Evolutionary conservation across 2,888 invertebrate species (phyloP).

Genomic region (Choristoneura rosaceana): DNA sequence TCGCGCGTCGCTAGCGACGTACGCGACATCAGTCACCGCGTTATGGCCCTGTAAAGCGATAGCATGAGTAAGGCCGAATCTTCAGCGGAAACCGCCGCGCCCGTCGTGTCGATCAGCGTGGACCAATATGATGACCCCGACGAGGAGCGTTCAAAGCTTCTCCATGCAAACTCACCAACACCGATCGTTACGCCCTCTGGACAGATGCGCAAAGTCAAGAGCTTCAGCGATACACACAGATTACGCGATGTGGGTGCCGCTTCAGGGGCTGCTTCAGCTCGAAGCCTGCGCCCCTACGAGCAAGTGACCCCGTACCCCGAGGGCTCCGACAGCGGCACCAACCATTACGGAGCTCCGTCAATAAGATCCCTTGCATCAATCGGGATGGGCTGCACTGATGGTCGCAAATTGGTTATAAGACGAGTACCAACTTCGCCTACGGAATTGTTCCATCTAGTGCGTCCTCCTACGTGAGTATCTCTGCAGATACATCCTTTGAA

Average conservation of each 20-base stretch:
- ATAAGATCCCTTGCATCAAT: constrained; percentile 93
- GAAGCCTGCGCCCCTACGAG: constrained; percentile 80
- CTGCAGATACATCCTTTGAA: constrained; percentile 70
- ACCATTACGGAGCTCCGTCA: constrained; percentile 89
- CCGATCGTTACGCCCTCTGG: constrained; percentile 78
- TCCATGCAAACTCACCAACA: constrained; percentile 65
- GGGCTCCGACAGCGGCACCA: constrained; percentile 87
- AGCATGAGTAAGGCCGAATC: constrained; percentile 78
- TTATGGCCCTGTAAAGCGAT: constrained; percentile 82
- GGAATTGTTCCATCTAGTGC: constrained; percentile 93
- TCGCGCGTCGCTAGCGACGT: constrained; percentile 79
- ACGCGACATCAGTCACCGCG: constrained; percentile 75
- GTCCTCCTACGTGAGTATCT: constrained; percentile 92
- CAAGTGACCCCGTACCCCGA: constrained; percentile 80
- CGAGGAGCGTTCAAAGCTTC: constrained; percentile 75
- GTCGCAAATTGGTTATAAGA: constrained; percentile 93
- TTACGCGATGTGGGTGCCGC: constrained; percentile 77
- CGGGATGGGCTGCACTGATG: constrained; percentile 95
- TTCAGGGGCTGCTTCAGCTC: constrained; percentile 79
- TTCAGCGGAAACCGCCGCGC: constrained; percentile 75
- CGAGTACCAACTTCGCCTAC: constrained; percentile 94
- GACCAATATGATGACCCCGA: constrained; percentile 71
- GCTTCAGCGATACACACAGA: constrained; percentile 81
- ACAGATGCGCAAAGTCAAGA: constrained; percentile 83
- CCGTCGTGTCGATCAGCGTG: constrained; percentile 78